Evolutionary conservation across 2,797 vertebrate genomes (phyloP).

Genomic region (Sebastes melanostomus): DNA sequence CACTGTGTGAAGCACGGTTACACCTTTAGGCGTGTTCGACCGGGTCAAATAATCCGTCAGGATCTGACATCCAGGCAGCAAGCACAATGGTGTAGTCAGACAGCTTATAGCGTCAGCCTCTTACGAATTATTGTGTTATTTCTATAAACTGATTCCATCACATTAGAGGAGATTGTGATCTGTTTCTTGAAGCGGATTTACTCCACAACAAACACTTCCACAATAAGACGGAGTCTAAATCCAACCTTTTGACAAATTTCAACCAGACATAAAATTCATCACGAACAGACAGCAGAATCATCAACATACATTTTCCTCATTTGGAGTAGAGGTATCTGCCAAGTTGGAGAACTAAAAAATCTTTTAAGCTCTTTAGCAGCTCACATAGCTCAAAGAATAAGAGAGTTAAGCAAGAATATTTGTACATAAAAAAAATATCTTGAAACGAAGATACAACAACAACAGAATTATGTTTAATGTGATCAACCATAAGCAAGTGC

Average conservation of each 20-base stretch:
- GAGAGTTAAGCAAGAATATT: not conserved
- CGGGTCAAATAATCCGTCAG: not conserved
- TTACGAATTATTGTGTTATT: not conserved
- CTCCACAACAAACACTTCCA: not conserved
- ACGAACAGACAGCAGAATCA: not conserved
- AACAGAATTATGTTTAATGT: not conserved
- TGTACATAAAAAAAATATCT: not conserved
- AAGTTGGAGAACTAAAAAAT: not conserved
- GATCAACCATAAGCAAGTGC: not conserved
- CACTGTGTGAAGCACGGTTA: not conserved
- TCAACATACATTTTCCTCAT: not conserved
- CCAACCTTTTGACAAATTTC: not conserved
- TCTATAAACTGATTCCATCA: not conserved
- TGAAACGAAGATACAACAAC: not conserved
- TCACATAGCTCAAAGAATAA: not conserved
- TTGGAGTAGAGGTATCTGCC: not conserved
- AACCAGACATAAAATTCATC: not conserved
- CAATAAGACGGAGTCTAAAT: not conserved
- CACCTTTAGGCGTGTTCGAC: not conserved
- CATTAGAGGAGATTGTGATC: slow-evolving; percentile 8
- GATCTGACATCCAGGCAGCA: not conserved
- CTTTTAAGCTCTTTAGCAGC: not conserved
- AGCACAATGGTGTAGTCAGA: not conserved
- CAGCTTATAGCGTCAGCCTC: not conserved
- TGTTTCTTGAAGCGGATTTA: not conserved